Base-by-base conservation (phyloP, 1,140 invertebrate genomes). In the Stenopsyche tienmushanensis region DNA sequence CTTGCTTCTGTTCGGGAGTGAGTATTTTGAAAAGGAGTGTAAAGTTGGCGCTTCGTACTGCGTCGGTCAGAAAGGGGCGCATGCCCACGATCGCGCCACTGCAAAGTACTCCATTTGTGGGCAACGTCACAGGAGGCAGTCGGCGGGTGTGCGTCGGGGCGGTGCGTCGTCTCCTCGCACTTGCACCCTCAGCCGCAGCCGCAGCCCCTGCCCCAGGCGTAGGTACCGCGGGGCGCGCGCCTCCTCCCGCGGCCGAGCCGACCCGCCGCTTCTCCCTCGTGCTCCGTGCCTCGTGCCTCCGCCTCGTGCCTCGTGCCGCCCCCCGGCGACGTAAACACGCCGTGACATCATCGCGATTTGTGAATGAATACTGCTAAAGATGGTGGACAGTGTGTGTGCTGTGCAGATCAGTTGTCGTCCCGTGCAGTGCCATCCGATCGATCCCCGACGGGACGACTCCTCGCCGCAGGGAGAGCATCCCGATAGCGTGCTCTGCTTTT, bases 61-160 rank as follows among this genome's bases (percentile, higher is more conserved):
- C 44, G 44, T 47, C 44, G 44, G 44, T 20, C 44, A 13, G 44
- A 18, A 47, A 47, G 5, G 44, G 18, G 44, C 44, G 44, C 44
- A 15, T 47, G 44, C 44, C 10, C 44, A 47, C 8, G 7, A 5
- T 5, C 3, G 18, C 44, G 7, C 44, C 17, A 18, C 44, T 47
- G 44, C 44, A 47, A 18, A 47, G 18, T 15, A 7, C 44, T 5
- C 3, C 44, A 47, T 20, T 15, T 20, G 18, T 34, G 29, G 29
- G 5, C 29, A 34, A 34, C 29, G 29, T 34, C 29, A 34, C 5
- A 7, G 29, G 10, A 18, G 44, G 7, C 44, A 47, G 44, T 47
- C 44, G 44, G 18, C 17, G 17, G 10, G 44, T 7, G 17, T 20
- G 7, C 44, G 44, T 15, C 44, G 44, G 3, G 18, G 44, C 5